These are phyloP conservation scores for Muscicapa adusta DNA, from an alignment of 2,113 vertebrate genomes.

Conservation along the genomic window DNA sequence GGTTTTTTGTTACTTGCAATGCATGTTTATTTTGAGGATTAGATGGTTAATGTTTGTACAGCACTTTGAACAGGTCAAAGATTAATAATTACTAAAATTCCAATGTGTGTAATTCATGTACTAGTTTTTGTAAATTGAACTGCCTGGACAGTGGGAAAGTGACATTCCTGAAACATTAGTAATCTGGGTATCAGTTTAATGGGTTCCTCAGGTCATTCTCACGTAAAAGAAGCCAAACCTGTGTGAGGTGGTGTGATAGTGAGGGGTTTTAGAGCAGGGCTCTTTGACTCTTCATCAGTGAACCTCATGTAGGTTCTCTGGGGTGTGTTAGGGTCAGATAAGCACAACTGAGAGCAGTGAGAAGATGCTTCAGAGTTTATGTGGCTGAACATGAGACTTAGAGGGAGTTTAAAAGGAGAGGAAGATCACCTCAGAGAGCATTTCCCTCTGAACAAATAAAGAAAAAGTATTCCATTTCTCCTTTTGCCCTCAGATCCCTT, in stretches of 20 bases:
- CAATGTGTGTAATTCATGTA: conserved; percentile 15
- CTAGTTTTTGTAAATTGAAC: background rate
- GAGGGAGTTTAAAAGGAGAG: background rate
- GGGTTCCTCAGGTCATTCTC: background rate
- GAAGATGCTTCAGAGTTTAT: background rate
- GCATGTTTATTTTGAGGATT: conserved; percentile 14
- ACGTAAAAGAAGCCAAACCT: background rate
- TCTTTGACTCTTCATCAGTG: background rate
- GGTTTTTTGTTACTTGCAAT: background rate
- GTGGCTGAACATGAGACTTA: background rate
- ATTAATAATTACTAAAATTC: conserved; percentile 60
- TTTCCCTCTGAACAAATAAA: background rate
- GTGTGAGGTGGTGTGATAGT: background rate
- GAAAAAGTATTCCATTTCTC: background rate
- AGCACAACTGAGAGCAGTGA: background rate
- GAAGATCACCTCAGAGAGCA: background rate
- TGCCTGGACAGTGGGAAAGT: conserved; percentile 40
- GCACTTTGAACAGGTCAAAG: conserved; percentile 19
- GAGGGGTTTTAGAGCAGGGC: background rate
- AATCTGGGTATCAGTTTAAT: background rate
- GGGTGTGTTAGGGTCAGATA: background rate
- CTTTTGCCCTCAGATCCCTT: background rate
- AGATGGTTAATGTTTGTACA: conserved; percentile 49
- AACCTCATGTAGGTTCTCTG: background rate
- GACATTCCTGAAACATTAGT: conserved; percentile 36